Percentiles rank a stretch among this genome's conserved stretches.
These are phyloP conservation scores for Trachelus troglodyta DNA, from an alignment of 2,888 invertebrate genomes.

Conservation along the genomic window DNA sequence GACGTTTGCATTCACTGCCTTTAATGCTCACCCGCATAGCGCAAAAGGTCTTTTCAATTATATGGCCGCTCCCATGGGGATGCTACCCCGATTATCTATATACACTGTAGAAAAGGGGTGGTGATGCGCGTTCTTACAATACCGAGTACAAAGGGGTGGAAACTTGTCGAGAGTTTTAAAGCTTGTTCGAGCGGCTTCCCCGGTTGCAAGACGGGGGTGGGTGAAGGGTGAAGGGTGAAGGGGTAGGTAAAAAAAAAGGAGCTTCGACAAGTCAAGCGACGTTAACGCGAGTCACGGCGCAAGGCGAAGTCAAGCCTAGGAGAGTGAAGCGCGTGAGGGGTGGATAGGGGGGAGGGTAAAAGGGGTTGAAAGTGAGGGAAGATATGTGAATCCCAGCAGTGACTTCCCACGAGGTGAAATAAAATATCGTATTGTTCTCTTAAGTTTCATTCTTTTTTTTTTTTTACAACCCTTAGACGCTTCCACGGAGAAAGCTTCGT, in stretches of 20 bases:
- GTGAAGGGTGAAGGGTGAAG: neutral
- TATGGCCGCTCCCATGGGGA: neutral
- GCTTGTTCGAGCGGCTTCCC: neutral
- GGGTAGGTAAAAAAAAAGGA: neutral
- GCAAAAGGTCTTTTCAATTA: neutral
- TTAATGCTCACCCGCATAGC: neutral
- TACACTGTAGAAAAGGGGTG: neutral
- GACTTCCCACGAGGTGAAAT: slow-evolving; percentile 37
- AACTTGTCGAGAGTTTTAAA: neutral
- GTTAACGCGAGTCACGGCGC: neutral
- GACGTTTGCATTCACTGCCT: neutral
- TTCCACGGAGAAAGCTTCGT: neutral
- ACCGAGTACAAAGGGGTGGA: neutral
- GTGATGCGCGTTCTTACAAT: neutral
- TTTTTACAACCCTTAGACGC: neutral
- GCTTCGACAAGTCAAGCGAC: neutral
- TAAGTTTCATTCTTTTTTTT: neutral
- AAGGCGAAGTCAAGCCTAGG: neutral
- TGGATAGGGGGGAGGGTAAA: neutral
- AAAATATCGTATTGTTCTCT: slow-evolving; percentile 35
- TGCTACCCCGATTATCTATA: neutral
- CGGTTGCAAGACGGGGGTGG: neutral
- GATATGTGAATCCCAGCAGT: slow-evolving; percentile 21
- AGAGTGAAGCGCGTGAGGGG: neutral
- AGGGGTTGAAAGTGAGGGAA: neutral